Percentiles rank a stretch among this genome's conserved stretches.
Conservation (phyloP, 2,797 vertebrate genomes). For the Astyanax mexicanus region DNA sequence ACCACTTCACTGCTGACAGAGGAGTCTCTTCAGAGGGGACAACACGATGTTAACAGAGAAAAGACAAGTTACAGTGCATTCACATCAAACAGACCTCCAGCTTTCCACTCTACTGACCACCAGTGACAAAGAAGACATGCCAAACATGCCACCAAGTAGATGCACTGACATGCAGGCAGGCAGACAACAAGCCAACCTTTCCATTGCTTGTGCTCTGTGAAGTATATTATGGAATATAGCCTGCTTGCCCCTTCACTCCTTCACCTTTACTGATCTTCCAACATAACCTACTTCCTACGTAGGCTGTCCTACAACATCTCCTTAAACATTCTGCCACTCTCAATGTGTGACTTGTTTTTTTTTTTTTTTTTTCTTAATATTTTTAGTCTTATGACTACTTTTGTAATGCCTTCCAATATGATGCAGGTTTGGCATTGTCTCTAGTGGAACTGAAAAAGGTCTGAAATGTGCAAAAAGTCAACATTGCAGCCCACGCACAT, state of each 20-base stretch:
- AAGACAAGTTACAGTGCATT: constrained; percentile 29
- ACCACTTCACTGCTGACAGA: constrained; percentile 45
- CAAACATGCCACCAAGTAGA: constrained; percentile 48
- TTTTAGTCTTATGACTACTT: constrained; percentile 82
- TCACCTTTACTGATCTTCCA: constrained; percentile 51
- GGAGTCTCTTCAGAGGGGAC: constrained; percentile 45
- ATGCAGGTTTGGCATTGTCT: constrained; percentile 97
- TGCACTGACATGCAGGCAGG: constrained; percentile 79
- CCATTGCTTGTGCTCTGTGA: constrained; percentile 1
- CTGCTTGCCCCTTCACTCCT: constrained; percentile 48
- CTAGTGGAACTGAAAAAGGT: constrained; percentile 81
- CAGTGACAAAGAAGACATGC: constrained; percentile 75
- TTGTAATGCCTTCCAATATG: constrained; percentile 90
- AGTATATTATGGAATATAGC: constrained; percentile 9
- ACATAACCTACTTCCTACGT: constrained; percentile 47
- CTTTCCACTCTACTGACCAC: constrained; percentile 15
- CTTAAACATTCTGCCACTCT: constrained; percentile 24
- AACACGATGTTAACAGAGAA: constrained; percentile 48
- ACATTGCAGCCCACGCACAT: constrained; percentile 4
- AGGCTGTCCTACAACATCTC: constrained; percentile 33
- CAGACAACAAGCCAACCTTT: constrained; percentile 55
- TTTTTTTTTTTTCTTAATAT: constrained; percentile 71
- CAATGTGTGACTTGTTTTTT: constrained; percentile 68
- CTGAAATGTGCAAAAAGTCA: constrained; percentile 58
- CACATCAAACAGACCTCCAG: constrained; percentile 25